Evolutionary conservation across 2,113 vertebrate genomes (phyloP).

Genomic region (Nicator chloris): DNA sequence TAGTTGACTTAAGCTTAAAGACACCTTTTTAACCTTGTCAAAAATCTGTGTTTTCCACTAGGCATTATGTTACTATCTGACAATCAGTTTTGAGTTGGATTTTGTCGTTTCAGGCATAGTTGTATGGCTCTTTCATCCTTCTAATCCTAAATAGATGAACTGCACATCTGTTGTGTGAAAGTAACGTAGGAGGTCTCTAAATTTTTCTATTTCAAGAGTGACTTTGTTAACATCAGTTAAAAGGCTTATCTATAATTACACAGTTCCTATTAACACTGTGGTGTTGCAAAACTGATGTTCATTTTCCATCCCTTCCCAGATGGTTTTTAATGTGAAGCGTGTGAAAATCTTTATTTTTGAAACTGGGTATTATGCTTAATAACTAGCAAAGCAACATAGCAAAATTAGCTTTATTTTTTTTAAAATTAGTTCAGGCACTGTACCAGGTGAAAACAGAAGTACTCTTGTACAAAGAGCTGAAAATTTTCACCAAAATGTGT

Average conservation of each 20-base stretch:
- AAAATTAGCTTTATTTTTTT: neutral
- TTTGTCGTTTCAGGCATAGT: neutral
- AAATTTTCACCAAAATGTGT: neutral
- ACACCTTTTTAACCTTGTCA: slow-evolving; percentile 14
- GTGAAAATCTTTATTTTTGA: neutral
- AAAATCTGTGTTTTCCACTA: neutral
- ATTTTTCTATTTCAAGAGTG: neutral
- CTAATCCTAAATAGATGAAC: neutral
- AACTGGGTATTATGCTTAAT: neutral
- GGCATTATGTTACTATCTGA: neutral
- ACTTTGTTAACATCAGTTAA: slow-evolving; percentile 29
- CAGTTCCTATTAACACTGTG: neutral
- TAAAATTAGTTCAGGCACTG: neutral
- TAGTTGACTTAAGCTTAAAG: neutral
- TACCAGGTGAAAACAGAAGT: neutral
- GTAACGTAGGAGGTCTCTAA: neutral
- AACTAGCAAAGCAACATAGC: neutral
- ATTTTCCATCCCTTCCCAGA: neutral
- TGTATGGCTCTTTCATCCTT: neutral
- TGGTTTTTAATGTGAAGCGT: neutral
- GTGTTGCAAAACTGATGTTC: neutral
- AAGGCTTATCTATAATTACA: neutral
- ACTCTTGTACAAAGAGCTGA: neutral
- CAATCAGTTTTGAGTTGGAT: neutral
- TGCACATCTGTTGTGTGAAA: neutral